Evolutionary conservation across 2,797 vertebrate species (phyloP).

Genomic region (Dermochelys coriacea): DNA sequence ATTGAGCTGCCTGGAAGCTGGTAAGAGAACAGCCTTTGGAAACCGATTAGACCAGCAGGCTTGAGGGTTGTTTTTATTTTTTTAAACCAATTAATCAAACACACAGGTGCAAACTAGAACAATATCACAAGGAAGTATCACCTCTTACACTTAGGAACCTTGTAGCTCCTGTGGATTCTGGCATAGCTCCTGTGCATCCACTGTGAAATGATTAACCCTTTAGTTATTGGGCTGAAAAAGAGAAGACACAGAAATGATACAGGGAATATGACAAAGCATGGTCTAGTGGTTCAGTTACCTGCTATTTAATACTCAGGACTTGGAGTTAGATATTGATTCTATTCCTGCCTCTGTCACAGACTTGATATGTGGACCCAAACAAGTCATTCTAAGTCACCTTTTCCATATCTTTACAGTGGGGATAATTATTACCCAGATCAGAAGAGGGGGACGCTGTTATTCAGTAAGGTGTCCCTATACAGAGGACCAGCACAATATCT

Average conservation of each 20-base stretch:
- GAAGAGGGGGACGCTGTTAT: neutral
- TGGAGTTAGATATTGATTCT: neutral
- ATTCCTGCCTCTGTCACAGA: neutral
- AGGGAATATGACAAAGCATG: neutral
- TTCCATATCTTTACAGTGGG: neutral
- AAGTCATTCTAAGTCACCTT: neutral
- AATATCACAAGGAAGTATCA: neutral
- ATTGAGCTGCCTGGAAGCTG: neutral
- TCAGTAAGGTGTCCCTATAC: neutral
- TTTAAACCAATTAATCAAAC: neutral
- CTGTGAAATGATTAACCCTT: neutral
- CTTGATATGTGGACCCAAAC: neutral
- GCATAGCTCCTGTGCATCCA: no score
- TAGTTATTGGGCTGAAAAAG: neutral
- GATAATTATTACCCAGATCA: neutral
- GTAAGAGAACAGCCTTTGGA: neutral
- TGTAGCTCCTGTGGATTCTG: neutral
- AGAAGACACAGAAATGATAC: neutral
- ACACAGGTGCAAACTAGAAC: neutral
- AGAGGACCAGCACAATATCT: neutral
- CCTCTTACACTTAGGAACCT: neutral
- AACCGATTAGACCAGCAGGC: neutral
- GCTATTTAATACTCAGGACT: neutral
- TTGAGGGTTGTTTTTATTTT: neutral
- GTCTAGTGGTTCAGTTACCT: neutral